A percentile compares a stretch with the other conserved stretches of the same genome.
Evolutionary conservation across 2,797 vertebrate species (phyloP).

Genomic region (Ciconia nigra): DNA sequence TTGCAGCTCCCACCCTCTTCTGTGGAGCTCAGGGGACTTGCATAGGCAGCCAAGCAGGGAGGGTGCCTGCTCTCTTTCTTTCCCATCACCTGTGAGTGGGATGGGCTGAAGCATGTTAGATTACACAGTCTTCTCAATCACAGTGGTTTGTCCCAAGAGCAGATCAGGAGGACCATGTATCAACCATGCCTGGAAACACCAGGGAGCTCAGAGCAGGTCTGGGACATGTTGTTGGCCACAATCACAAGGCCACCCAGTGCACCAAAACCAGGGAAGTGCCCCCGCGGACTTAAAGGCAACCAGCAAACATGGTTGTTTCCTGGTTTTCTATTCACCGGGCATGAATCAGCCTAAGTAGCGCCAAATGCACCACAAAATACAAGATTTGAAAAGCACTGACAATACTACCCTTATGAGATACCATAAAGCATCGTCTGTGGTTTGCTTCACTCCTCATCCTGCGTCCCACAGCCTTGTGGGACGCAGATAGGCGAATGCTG

Average conservation of each 20-base stretch:
- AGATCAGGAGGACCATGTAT: background rate
- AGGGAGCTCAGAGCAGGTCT: background rate
- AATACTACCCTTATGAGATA: background rate
- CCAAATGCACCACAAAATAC: background rate
- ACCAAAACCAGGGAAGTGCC: background rate
- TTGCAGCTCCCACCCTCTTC: background rate
- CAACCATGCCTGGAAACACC: background rate
- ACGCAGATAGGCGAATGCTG: background rate
- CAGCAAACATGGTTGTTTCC: background rate
- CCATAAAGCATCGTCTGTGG: background rate
- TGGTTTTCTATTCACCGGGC: background rate
- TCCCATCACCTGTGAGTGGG: background rate
- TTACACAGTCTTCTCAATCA: background rate
- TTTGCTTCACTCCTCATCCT: background rate
- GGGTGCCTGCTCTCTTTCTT: background rate
- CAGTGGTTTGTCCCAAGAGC: background rate
- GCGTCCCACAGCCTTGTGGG: background rate
- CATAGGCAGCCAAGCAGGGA: background rate
- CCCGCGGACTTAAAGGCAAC: accelerated
- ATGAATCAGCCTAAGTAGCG: accelerated
- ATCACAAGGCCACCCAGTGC: accelerated
- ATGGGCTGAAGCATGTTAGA: background rate
- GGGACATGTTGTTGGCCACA: background rate
- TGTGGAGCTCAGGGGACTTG: background rate
- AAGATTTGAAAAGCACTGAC: background rate